Conservation (phyloP, 2,888 invertebrate species). For the Dexiosoma caninum region DNA sequence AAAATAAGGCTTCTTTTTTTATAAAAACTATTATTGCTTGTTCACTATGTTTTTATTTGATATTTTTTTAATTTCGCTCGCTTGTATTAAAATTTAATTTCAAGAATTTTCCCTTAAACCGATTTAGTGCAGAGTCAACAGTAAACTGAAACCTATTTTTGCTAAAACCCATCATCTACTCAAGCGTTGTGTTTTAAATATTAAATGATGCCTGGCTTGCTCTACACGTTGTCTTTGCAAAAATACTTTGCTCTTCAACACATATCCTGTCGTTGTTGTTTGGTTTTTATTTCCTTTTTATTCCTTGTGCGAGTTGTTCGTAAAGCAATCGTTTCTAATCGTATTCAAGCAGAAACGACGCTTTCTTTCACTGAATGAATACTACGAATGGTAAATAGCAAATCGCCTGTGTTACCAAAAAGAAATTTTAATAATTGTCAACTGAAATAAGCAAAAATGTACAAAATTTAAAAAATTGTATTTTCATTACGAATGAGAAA, state of each 20-base stretch:
- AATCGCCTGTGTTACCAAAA: neutral
- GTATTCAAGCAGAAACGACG: conserved; percentile 35
- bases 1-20: conserved; percentile 51
- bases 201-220: conserved; percentile 33
- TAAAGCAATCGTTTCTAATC: conserved; percentile 28
- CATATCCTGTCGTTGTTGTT: conserved; percentile 35
- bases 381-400: conserved; percentile 5
- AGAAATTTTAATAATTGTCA: too few species aligned
- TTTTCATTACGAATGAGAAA: too few species aligned
- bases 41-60: conserved; percentile 14
- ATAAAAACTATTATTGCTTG: conserved; percentile 32
- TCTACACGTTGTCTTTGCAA: conserved; percentile 4
- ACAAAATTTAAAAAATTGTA: too few species aligned
- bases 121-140: conserved; percentile 56
- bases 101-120: conserved; percentile 29
- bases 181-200: conserved; percentile 11
- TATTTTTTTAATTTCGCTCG: conserved; percentile 1
- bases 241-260: neutral
- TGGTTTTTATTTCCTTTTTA: neutral
- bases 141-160: conserved; percentile 55
- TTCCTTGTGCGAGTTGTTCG: conserved; percentile 24
- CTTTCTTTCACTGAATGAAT: conserved; percentile 41
- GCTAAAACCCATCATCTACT: conserved; percentile 9
- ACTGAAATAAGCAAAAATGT: too few species aligned
- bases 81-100: neutral